Percentiles rank a stretch among this genome's conserved stretches.
Evolutionary conservation across 2,888 invertebrate species (phyloP).

Genomic region (Coelopa pilipes): DNA sequence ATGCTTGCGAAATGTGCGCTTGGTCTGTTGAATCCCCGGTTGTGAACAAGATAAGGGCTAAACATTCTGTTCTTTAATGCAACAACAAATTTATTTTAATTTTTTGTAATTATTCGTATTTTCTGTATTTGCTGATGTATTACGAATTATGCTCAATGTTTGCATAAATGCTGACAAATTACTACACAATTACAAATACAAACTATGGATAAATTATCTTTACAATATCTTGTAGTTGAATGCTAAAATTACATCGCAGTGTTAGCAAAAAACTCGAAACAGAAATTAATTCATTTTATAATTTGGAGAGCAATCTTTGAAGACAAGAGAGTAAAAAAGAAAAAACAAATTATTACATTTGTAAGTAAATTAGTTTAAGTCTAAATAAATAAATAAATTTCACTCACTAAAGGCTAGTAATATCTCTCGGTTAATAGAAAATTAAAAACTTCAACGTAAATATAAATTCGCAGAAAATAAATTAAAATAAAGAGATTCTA

Average conservation of each 20-base stretch:
- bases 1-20: too few species aligned
- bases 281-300: background rate
- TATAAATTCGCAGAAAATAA: too few species aligned
- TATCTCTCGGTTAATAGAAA: too few species aligned
- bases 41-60: background rate
- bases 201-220: slow-evolving; percentile 5
- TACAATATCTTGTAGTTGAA: slow-evolving; percentile 4
- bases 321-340: background rate
- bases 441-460: too few species aligned
- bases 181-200: slow-evolving; percentile 21
- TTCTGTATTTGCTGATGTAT: slow-evolving; percentile 2
- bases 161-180: slow-evolving; percentile 19
- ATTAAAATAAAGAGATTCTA: too few species aligned
- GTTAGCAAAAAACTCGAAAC: background rate
- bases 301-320: background rate
- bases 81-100: background rate
- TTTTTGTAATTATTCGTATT: background rate
- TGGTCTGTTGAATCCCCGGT: too few species aligned
- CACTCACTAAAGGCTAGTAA: too few species aligned
- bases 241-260: slow-evolving; percentile 11
- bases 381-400: background rate
- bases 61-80: background rate
- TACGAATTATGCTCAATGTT: background rate
- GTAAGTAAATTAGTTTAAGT: background rate
- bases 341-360: background rate